These are phyloP conservation scores for Phrynosoma platyrhinos DNA, from an alignment of 2,113 vertebrate species.

Conservation along the genomic window DNA sequence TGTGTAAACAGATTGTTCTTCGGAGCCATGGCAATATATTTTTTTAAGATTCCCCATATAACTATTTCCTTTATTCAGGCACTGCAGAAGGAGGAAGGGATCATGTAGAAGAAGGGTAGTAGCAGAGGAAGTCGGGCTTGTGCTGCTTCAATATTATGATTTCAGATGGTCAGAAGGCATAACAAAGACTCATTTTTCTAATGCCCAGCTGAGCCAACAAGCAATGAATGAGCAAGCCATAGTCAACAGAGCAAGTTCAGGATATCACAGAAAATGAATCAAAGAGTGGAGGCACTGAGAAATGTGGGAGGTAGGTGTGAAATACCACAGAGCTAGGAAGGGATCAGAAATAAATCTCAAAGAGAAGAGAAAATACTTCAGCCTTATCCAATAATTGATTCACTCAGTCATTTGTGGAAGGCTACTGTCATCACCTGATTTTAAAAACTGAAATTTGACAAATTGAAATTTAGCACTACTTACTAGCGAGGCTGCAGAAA, in stretches of 20 bases:
- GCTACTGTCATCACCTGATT: not conserved
- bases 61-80: slow-evolving; percentile 45
- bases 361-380: not conserved
- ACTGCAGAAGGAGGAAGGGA: slow-evolving; percentile 7
- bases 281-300: slow-evolving; percentile 64
- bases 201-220: slow-evolving; percentile 78
- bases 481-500: not conserved
- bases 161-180: slow-evolving; percentile 69
- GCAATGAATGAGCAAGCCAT: slow-evolving; percentile 71
- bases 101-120: slow-evolving; percentile 49
- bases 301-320: slow-evolving; percentile 50
- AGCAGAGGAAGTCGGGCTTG: slow-evolving; percentile 67
- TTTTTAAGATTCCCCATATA: slow-evolving; percentile 3
- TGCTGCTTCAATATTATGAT: slow-evolving; percentile 75
- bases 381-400: not conserved
- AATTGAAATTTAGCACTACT: not conserved
- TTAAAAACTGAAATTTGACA: not conserved
- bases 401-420: not conserved
- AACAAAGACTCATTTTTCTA: slow-evolving; percentile 73
- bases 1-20: slow-evolving; percentile 23
- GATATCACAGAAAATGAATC: slow-evolving; percentile 70
- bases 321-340: slow-evolving; percentile 46
- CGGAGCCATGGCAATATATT: not conserved
- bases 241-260: slow-evolving; percentile 72
- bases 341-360: slow-evolving; percentile 24